These are phyloP conservation scores for Scelioninae gen. 2 DNA, from an alignment of 2,888 invertebrate species.

Conservation along the genomic window DNA sequence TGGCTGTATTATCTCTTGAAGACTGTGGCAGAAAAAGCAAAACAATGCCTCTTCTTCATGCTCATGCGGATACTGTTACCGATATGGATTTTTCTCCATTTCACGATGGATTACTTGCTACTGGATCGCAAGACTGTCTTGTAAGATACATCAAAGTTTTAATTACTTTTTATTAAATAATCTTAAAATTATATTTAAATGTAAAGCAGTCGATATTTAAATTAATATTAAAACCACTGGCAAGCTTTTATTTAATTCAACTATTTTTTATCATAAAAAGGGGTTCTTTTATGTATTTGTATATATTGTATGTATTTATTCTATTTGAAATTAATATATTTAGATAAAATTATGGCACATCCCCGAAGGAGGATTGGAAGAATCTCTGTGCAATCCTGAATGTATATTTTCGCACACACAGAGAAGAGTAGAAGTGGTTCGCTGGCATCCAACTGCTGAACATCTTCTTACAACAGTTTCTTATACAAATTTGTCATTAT, in stretches of 20 bases:
- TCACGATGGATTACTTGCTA: constrained; percentile 93
- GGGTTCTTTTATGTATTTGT: too few species aligned
- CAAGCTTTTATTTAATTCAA: too few species aligned
- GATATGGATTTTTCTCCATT: constrained; percentile 97
- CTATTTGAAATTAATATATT: constrained; percentile 1
- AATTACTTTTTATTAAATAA: too few species aligned
- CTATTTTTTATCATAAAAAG: too few species aligned
- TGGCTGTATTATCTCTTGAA: constrained; percentile 91
- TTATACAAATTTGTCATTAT: constrained; percentile 87
- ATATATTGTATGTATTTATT: too few species aligned
- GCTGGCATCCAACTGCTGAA: constrained; percentile 94
- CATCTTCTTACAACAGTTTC: constrained; percentile 92
- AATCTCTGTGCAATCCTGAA: constrained; percentile 86
- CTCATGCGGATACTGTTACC: constrained; percentile 92
- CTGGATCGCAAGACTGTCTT: constrained; percentile 91
- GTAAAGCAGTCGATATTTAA: too few species aligned
- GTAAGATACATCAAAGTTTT: constrained; percentile 74
- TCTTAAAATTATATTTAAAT: too few species aligned
- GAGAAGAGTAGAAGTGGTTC: constrained; percentile 90
- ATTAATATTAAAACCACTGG: too few species aligned
- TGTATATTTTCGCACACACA: constrained; percentile 90
- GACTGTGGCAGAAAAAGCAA: constrained; percentile 93
- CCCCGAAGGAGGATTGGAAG: constrained; percentile 86
- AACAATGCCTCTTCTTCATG: constrained; percentile 90
- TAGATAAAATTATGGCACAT: constrained; percentile 94